phyloP scores from a whole-genome alignment of 1,140 invertebrate genomes.

The Philotrypesis tridentata region DNA sequence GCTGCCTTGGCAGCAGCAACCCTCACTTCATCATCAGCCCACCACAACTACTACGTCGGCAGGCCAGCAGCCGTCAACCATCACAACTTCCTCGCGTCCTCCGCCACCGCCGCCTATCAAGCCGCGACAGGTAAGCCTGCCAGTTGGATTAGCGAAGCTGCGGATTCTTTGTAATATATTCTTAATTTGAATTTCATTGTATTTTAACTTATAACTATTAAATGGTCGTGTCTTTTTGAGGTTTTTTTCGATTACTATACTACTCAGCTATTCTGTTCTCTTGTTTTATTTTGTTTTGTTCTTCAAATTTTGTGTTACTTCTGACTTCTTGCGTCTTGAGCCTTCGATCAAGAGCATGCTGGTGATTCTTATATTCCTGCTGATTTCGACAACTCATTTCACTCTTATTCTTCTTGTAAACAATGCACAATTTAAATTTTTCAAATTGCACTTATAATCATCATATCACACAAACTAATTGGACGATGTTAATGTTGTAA shows the following conservation, averaged over 20 bases:
- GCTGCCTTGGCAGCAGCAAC: conserved; percentile 73
- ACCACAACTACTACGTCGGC: conserved; percentile 73
- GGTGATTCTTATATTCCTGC: background rate
- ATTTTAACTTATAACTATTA: background rate
- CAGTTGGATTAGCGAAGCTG: background rate
- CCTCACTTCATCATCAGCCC: conserved; percentile 72
- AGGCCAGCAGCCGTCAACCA: conserved; percentile 66
- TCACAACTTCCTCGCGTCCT: conserved; percentile 77
- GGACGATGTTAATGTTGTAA: background rate
- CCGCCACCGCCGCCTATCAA: conserved; percentile 81
- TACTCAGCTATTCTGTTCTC: background rate
- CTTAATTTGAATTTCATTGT: background rate
- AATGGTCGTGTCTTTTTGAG: conserved; percentile 17
- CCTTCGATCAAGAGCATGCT: conserved; percentile 36
- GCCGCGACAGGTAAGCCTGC: conserved; percentile 78
- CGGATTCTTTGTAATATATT: background rate
- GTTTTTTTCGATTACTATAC: background rate
- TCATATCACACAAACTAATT: background rate
- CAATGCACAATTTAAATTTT: conserved; percentile 7
- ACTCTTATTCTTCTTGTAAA: background rate
- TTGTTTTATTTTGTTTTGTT: background rate
- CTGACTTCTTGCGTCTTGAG: background rate
- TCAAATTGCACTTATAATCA: background rate
- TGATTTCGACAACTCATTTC: background rate
- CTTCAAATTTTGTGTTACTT: background rate